Evolutionary conservation across 1,140 invertebrate species (phyloP).

Genomic region (Eumeta japonica): DNA sequence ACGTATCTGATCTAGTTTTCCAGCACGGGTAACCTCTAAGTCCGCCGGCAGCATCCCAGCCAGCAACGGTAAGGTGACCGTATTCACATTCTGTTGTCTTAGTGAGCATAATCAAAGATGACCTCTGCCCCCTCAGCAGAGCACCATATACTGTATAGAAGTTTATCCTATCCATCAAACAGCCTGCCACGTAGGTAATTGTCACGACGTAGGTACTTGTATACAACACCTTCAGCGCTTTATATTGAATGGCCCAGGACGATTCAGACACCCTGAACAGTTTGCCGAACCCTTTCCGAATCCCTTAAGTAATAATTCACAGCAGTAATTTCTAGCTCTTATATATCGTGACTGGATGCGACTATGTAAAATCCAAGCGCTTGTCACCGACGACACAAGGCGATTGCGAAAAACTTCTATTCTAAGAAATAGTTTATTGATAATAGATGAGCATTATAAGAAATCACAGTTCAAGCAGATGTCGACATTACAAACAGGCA

Average conservation of each 20-base stretch:
- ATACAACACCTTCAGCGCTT: slow-evolving; percentile 15
- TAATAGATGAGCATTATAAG: too few species aligned
- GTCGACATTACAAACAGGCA: too few species aligned
- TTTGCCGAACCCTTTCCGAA: slow-evolving; percentile 7
- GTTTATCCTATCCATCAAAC: slow-evolving; percentile 11
- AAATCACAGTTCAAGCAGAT: too few species aligned
- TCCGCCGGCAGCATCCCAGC: slow-evolving; percentile 16
- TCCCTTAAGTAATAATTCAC: too few species aligned
- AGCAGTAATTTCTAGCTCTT: too few species aligned
- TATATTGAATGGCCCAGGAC: slow-evolving; percentile 15
- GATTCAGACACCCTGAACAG: slow-evolving; percentile 11
- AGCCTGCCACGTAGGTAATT: slow-evolving; percentile 19
- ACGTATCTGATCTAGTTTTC: background rate
- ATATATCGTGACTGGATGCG: too few species aligned
- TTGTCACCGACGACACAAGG: too few species aligned
- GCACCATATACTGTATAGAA: slow-evolving; percentile 2
- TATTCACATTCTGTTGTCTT: slow-evolving; percentile 15
- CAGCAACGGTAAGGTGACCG: slow-evolving; percentile 14
- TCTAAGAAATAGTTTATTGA: too few species aligned
- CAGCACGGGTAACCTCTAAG: slow-evolving; percentile 7
- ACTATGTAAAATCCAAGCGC: too few species aligned
- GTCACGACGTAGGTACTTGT: slow-evolving; percentile 16
- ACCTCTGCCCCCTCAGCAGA: slow-evolving; percentile 14
- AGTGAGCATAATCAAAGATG: slow-evolving; percentile 10
- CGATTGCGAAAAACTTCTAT: too few species aligned